Base-by-base conservation (phyloP, 2,888 invertebrate species). In the Allolobophora icterica region DNA sequence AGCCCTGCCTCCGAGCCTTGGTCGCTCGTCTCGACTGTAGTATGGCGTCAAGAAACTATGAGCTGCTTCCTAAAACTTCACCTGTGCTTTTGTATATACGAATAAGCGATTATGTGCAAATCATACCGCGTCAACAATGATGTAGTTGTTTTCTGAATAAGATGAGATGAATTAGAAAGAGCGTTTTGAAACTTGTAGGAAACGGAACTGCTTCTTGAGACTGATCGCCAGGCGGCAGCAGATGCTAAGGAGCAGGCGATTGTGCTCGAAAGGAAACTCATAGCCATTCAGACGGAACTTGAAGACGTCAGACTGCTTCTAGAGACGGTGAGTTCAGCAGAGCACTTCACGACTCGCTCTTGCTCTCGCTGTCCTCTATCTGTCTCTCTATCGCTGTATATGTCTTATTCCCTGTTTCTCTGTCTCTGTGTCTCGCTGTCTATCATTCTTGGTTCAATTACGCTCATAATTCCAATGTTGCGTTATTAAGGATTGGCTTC, bases 271-370 rank as follows among this genome's bases (percentile, higher is more conserved):
- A 94, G 95, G 93, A 95, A 94, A 92, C 94, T 95, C 91, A 94
- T 95, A 90, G 95, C 98, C 91, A 96, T 99, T 95, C 97, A 97
- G 94, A 98, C 97, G 95, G 99, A 99, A 96, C 96, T 98, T 95
- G 99, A 99, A 95, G 99, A 99, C 96, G 97, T 95, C 94, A 94
- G 96, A 93, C 94, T 95, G 91, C 95, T 95, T 89, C 94, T 96
- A 91, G 96, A 96, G 93, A 94, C 94, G 91, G 95, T 95, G 92
- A 94, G 95, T 94, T 71, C 71, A 71, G 21, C 71, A 71, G 21
- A 52, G 11, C 52, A 52, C 52, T 52, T 52, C 21, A 42, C 52
- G 24, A 21, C 24, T 52, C 52, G 2, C 34, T 89, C 1, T 42
- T 15, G 45, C 45, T 45, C 45, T 45, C 45, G 15, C 30, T 58